These are phyloP conservation scores for Lithosia quadra DNA, from an alignment of 2,888 invertebrate genomes.

Conservation along the genomic window DNA sequence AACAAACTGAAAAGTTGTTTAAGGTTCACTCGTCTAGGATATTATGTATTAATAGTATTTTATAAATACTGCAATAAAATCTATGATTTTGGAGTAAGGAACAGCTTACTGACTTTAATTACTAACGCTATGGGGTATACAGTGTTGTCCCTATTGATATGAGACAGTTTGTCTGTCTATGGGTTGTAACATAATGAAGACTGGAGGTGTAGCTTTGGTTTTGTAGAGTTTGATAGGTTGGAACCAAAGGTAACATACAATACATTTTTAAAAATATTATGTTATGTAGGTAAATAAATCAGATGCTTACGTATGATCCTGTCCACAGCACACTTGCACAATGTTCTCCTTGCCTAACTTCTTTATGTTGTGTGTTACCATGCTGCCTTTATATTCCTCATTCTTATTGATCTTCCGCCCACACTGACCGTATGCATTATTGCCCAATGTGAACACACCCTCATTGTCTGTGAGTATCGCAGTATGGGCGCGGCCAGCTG, in stretches of 20 bases:
- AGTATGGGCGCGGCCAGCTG: constrained; percentile 96
- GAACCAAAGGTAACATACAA: too few relatives aligned
- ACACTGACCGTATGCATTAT: constrained; percentile 98
- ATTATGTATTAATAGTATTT: not conserved
- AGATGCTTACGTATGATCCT: constrained; percentile 92
- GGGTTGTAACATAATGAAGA: too few relatives aligned
- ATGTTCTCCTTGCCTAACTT: constrained; percentile 88
- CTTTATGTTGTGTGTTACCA: constrained; percentile 89
- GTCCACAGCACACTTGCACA: constrained; percentile 93
- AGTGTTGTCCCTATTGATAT: too few relatives aligned
- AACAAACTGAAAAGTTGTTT: constrained; percentile 88
- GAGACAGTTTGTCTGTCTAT: too few relatives aligned
- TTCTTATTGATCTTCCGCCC: constrained; percentile 92
- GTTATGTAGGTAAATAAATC: not conserved
- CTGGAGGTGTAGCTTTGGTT: too few relatives aligned
- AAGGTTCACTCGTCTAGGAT: constrained; percentile 4
- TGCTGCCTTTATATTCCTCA: constrained; percentile 91
- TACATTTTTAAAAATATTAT: too few relatives aligned
- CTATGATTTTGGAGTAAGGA: too few relatives aligned
- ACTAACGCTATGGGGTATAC: too few relatives aligned
- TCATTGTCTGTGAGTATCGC: constrained; percentile 92
- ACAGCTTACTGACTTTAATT: too few relatives aligned
- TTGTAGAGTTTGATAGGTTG: too few relatives aligned
- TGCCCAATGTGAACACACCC: constrained; percentile 94
- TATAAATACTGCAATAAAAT: not conserved